A percentile compares a stretch with the other conserved stretches of the same genome.
Evolutionary conservation across 2,888 invertebrate genomes (phyloP).

Genomic region (Pseudococcus jackbeardsleyi): DNA sequence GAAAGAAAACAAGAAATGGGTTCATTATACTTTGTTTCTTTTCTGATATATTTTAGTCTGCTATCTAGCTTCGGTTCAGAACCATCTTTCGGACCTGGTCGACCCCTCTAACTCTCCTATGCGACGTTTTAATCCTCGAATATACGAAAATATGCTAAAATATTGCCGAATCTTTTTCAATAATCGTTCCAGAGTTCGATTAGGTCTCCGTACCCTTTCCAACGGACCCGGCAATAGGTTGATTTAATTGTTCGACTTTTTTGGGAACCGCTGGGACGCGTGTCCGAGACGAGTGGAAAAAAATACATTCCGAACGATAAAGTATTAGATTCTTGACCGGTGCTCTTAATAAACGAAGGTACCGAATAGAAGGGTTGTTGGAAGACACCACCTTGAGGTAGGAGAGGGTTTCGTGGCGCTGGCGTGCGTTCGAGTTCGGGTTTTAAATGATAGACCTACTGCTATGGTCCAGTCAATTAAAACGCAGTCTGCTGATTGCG

Average conservation of each 20-base stretch:
- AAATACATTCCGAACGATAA: background rate
- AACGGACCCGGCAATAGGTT: background rate
- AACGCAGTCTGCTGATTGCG: constrained; percentile 53
- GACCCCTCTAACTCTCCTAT: no score
- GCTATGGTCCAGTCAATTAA: constrained; percentile 54
- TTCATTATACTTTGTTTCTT: constrained; percentile 49
- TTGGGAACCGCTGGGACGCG: background rate
- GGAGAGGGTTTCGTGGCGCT: background rate
- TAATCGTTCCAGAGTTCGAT: background rate
- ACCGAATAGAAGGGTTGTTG: constrained; percentile 11
- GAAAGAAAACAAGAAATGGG: constrained; percentile 41
- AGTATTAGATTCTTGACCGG: constrained; percentile 27
- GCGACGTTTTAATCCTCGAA: background rate
- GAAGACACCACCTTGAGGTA: constrained; percentile 35
- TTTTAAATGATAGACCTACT: constrained; percentile 49
- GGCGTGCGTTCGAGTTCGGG: constrained; percentile 18
- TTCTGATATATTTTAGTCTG: no score
- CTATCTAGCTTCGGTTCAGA: no score
- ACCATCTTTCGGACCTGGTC: no score
- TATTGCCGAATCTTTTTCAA: background rate
- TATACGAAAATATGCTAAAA: background rate
- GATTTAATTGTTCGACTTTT: background rate
- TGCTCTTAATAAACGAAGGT: background rate
- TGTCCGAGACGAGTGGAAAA: background rate
- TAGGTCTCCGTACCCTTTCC: background rate